Evolutionary conservation across 2,113 vertebrate genomes (phyloP).

Genomic region (Muntiacus muntjak): DNA sequence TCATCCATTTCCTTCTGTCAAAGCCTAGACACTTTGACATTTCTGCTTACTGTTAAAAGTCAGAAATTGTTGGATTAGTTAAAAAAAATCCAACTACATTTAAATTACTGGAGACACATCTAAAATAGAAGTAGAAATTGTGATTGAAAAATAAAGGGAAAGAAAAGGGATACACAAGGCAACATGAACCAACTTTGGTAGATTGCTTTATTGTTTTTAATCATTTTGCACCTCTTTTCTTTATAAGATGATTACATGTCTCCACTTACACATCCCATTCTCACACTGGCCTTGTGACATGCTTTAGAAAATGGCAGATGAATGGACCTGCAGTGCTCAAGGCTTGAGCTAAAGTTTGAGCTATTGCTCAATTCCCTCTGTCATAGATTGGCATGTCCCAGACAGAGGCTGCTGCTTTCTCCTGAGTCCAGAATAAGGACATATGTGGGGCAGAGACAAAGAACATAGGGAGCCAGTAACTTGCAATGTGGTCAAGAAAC

Average conservation of each 20-base stretch:
- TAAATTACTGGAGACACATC: not conserved
- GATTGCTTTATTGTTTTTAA: not conserved
- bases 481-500: not conserved
- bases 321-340: not conserved
- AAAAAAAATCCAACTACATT: not conserved
- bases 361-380: not conserved
- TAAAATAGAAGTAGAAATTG: not conserved
- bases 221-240: not conserved
- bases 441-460: not conserved
- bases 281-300: not conserved
- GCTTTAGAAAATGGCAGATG: not conserved
- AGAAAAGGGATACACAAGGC: not conserved
- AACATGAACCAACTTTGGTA: not conserved
- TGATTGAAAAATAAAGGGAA: not conserved
- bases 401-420: not conserved
- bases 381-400: not conserved
- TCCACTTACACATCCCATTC: not conserved
- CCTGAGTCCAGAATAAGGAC: not conserved
- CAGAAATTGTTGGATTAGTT: not conserved
- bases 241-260: not conserved
- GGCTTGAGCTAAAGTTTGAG: not conserved
- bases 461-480: not conserved
- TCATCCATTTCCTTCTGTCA: not conserved
- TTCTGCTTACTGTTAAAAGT: not conserved
- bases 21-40: not conserved